Evolutionary conservation across 2,113 vertebrate genomes (phyloP).

Genomic region (Psilopogon haemacephalus): DNA sequence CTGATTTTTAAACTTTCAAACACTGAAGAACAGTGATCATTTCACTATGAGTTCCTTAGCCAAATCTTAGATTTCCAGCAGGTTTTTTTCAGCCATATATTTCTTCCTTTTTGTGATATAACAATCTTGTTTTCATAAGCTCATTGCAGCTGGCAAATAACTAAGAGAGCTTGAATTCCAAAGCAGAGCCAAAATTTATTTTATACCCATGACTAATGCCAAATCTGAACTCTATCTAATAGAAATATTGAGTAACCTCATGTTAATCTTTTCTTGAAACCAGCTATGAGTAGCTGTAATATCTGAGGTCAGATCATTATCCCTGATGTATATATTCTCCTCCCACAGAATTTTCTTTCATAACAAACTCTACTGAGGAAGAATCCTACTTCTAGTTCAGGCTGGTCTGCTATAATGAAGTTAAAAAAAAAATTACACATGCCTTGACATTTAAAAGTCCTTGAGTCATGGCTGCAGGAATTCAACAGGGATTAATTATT

Average conservation of each 20-base stretch:
- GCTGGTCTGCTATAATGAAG: not conserved
- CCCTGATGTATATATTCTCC: not conserved
- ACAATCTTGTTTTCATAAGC: slow-evolving; percentile 46
- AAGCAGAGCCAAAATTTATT: slow-evolving; percentile 60
- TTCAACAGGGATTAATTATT: not conserved
- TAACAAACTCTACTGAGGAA: not conserved
- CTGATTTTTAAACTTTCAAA: not conserved
- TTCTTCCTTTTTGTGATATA: slow-evolving; percentile 8
- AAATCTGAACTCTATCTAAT: slow-evolving; percentile 65
- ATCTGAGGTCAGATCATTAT: slow-evolving; percentile 36
- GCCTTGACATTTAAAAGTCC: slow-evolving; percentile 28
- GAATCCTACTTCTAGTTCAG: not conserved
- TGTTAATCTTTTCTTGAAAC: slow-evolving; percentile 57
- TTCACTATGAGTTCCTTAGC: not conserved
- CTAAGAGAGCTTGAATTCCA: slow-evolving; percentile 41
- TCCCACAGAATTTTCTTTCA: slow-evolving; percentile 11
- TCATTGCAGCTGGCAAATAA: slow-evolving; percentile 63
- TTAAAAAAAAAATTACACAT: slow-evolving; percentile 6
- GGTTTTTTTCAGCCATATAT: slow-evolving; percentile 46
- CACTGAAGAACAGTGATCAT: not conserved
- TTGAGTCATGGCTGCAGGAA: slow-evolving; percentile 45
- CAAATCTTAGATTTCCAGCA: slow-evolving; percentile 25
- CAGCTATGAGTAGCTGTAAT: slow-evolving; percentile 42
- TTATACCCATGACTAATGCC: slow-evolving; percentile 71
- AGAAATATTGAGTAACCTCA: slow-evolving; percentile 64